Evolutionary conservation across 2,888 invertebrate species (phyloP).

Genomic region (Tetragonula carbonaria): DNA sequence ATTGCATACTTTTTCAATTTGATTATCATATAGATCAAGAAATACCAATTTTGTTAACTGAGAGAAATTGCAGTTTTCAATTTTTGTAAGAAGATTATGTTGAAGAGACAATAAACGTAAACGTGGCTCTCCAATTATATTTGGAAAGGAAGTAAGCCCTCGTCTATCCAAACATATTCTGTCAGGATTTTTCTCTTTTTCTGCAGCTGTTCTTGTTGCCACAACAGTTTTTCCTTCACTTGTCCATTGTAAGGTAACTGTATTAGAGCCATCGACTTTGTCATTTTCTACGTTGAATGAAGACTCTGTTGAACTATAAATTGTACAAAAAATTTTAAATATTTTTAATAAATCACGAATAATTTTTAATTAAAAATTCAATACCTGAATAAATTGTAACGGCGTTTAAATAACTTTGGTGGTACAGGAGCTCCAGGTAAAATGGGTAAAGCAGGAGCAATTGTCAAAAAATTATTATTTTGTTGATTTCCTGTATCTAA

Average conservation of each 20-base stretch:
- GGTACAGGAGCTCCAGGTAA: constrained; percentile 79
- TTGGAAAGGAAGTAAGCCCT: constrained; percentile 93
- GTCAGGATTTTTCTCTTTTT: constrained; percentile 93
- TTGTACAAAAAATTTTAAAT: neutral
- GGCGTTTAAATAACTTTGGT: constrained; percentile 78
- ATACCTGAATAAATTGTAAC: constrained; percentile 79
- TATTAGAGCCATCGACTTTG: constrained; percentile 77
- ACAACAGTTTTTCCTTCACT: constrained; percentile 88
- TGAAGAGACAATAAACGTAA: constrained; percentile 94
- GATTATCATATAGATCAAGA: constrained; percentile 97
- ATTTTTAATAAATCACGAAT: neutral
- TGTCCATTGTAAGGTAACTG: constrained; percentile 85
- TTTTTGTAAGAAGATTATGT: constrained; percentile 93
- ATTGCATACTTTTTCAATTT: constrained; percentile 93
- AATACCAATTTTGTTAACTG: constrained; percentile 92
- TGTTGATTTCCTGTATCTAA: constrained; percentile 49
- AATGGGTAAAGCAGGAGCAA: constrained; percentile 81
- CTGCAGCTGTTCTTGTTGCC: constrained; percentile 89
- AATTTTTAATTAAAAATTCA: constrained; percentile 9
- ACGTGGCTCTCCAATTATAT: constrained; percentile 92
- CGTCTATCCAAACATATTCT: constrained; percentile 94
- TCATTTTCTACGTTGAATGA: constrained; percentile 77
- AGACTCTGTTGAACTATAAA: constrained; percentile 71
- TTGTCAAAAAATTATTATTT: constrained; percentile 78
- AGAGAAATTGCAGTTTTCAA: constrained; percentile 87